A percentile compares a stretch with the other conserved stretches of the same genome.
Conservation (phyloP, 2,888 invertebrate species). For the Hoplodrina ambigua region DNA sequence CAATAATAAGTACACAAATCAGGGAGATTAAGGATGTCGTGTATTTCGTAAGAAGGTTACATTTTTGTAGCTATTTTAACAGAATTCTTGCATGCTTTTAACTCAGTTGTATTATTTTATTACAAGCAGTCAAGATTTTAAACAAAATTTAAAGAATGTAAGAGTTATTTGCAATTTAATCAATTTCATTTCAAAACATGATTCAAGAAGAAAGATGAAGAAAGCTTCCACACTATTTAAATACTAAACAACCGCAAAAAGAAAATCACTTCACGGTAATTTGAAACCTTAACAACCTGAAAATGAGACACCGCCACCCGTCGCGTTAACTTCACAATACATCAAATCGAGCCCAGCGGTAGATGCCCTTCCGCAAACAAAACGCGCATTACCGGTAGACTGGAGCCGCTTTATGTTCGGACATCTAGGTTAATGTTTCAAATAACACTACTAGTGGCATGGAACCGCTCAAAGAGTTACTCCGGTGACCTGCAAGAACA, state of each 20-base stretch:
- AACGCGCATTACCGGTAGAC: constrained; percentile 69
- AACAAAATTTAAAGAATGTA: background rate
- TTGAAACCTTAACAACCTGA: constrained; percentile 26
- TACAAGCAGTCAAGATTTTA: constrained; percentile 21
- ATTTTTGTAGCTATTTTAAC: constrained; percentile 54
- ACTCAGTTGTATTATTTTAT: constrained; percentile 48
- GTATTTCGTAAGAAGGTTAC: constrained; percentile 68
- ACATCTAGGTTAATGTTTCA: constrained; percentile 83
- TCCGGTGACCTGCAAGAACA: constrained; percentile 77
- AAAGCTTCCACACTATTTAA: background rate
- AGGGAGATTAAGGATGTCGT: constrained; percentile 74
- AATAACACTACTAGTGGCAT: constrained; percentile 76
- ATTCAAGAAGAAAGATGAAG: background rate
- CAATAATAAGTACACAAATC: constrained; percentile 78
- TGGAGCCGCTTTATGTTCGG: constrained; percentile 72
- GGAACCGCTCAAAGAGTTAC: constrained; percentile 70
- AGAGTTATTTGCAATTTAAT: background rate
- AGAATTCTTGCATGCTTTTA: constrained; percentile 36
- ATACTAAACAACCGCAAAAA: background rate
- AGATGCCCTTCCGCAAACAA: constrained; percentile 77
- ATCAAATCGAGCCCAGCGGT: constrained; percentile 28
- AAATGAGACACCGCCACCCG: constrained; percentile 6
- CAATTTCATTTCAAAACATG: background rate
- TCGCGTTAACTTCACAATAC: constrained; percentile 8
- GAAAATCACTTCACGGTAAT: constrained; percentile 16